phyloP scores from a whole-genome alignment of 2,888 invertebrate species.

The Archaeoteleia sp. region DNA sequence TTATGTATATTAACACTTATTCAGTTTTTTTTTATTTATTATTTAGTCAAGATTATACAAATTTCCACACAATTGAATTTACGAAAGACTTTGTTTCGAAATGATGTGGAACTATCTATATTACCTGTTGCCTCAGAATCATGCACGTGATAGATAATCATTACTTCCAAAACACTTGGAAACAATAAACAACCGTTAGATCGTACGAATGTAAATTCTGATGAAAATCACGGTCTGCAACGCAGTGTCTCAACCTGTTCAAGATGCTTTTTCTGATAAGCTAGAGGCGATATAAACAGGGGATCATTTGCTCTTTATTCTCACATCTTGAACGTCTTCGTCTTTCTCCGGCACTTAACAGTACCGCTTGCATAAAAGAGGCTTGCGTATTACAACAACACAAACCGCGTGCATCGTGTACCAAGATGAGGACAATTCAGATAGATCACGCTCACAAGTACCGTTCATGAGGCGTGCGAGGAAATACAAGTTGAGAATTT shows the following conservation, averaged over 20 bases:
- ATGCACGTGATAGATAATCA: too few species aligned
- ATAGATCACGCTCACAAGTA: conserved; percentile 48
- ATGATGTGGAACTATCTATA: too few species aligned
- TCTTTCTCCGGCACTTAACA: conserved; percentile 39
- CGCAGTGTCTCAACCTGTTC: conserved; percentile 39
- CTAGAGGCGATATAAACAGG: conserved; percentile 29
- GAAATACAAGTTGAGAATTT: conserved; percentile 34
- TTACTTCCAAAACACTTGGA: conserved; percentile 34
- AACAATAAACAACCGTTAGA: conserved; percentile 42
- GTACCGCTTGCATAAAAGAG: conserved; percentile 39
- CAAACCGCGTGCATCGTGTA: conserved; percentile 42
- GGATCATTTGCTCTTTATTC: conserved; percentile 49
- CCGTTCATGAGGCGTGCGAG: conserved; percentile 35
- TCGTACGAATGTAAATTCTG: conserved; percentile 45
- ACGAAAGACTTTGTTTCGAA: too few species aligned
- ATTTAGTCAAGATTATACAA: too few species aligned
- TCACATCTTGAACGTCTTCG: conserved; percentile 37
- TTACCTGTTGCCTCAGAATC: too few species aligned
- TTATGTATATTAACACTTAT: too few species aligned
- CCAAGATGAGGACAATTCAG: conserved; percentile 50
- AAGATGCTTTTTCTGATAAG: conserved; percentile 48
- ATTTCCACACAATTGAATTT: too few species aligned
- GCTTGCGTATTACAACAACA: conserved; percentile 31
- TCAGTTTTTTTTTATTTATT: too few species aligned
- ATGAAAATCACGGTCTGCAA: conserved; percentile 39